Base-by-base conservation (phyloP, 2,113 vertebrate species). In the Uria lomvia region DNA sequence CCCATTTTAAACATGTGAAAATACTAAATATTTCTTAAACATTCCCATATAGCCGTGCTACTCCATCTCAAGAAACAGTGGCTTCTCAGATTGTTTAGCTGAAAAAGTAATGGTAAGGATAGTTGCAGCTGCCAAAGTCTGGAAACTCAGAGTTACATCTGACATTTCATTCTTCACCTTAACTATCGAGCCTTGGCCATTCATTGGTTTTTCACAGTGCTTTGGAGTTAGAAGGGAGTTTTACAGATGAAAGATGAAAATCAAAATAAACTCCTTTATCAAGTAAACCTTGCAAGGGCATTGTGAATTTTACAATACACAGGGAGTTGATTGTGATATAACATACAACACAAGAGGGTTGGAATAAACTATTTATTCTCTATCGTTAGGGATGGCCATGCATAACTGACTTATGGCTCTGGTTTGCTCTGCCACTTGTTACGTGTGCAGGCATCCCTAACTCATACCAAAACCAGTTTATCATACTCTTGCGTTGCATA, bases 181-280 rank as follows among this genome's bases (percentile, higher is more conserved):
- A 95, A 77, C 94, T 96, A 58, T 90, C 94, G 92, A 97, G 96
- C 89, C 91, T 97, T 96, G 86, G 49, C 94, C 97, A 95, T 91
- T 96, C 47, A 92, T 79, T 95, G 92, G 80, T 80, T 98, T 96
- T 92, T 97, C 89, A 96, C 70, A 95, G 96, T 56, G 65, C 73
- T 97, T 73, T 97, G 94, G 94, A 94, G 95, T 95, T 95, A 92
- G 92, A 94, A 96, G 60, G 90, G 88, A 93, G 49, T 94, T 97
- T 93, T 96, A 97, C 92, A 94, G 76, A 97, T 96, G 95, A 97
- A 94, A 97, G 91, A 94, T 95, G 84, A 97, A 97, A 97, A 97
- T 96, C 83, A 94, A 95, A 97, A 88, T 95, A 97, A 96, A 84
- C 79, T 97, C 89, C 58, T 95, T 97, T 96, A 97, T 92, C 95